phyloP scores from a whole-genome alignment of 2,797 vertebrate genomes.

The Vespertilio murinus region DNA sequence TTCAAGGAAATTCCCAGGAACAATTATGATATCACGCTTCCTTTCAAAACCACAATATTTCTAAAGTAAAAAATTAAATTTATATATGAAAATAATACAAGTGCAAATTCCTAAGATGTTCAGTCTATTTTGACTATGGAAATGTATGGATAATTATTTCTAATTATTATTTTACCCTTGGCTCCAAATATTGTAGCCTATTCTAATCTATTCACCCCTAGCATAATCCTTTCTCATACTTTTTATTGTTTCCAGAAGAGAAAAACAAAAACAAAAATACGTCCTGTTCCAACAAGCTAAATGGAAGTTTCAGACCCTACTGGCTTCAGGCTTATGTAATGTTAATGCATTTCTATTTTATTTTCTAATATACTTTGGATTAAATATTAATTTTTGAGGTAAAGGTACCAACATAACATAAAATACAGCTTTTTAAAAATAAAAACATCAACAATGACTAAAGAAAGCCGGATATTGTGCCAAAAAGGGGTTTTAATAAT shows the following conservation, averaged over 20 bases:
- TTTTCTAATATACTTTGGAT: conserved; percentile 77
- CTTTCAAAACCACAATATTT: conserved; percentile 15
- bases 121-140: neutral
- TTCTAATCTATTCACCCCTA: neutral
- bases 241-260: conserved; percentile 37
- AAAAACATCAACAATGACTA: conserved; percentile 63
- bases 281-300: conserved; percentile 33
- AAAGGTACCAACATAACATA: conserved; percentile 69
- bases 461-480: conserved; percentile 68
- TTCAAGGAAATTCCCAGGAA: neutral
- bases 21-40: neutral
- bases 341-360: conserved; percentile 69
- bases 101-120: neutral
- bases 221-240: neutral
- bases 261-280: neutral
- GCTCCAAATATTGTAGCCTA: neutral
- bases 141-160: neutral
- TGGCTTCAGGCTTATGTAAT: conserved; percentile 57
- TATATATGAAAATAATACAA: neutral
- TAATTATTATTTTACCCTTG: neutral
- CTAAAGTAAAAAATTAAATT: conserved; percentile 33
- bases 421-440: conserved; percentile 63
- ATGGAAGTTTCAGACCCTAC: conserved; percentile 64
- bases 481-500: conserved; percentile 78
- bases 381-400: conserved; percentile 79